A percentile compares a stretch with the other conserved stretches of the same genome.
phyloP scores from a whole-genome alignment of 1,140 invertebrate genomes.

The Calephelis virginiensis region DNA sequence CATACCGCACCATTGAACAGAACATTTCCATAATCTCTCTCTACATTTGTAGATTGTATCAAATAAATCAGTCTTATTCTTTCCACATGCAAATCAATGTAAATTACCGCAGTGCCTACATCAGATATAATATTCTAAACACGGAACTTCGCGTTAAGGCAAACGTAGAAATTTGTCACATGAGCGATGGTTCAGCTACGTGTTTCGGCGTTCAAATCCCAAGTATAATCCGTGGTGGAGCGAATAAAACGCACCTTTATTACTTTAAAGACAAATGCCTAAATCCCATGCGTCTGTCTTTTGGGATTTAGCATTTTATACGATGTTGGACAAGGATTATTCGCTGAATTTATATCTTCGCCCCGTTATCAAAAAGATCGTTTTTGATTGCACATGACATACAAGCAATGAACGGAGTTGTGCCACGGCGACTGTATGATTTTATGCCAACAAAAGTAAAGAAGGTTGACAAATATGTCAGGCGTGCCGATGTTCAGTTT shows the following conservation, averaged over 20 bases:
- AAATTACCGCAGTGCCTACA: constrained; percentile 49
- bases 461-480: constrained; percentile 75
- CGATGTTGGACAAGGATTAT: constrained; percentile 50
- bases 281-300: constrained; percentile 57
- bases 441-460: constrained; percentile 74
- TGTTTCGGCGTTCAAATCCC: constrained; percentile 72
- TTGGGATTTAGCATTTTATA: constrained; percentile 63
- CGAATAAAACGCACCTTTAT: constrained; percentile 77
- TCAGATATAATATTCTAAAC: constrained; percentile 75
- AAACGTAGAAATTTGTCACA: constrained; percentile 78
- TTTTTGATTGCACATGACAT: constrained; percentile 51
- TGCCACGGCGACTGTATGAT: constrained; percentile 63
- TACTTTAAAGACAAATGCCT: constrained; percentile 70
- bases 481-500: constrained; percentile 72
- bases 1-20: constrained; percentile 30
- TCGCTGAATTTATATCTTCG: constrained; percentile 68
- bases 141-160: constrained; percentile 71
- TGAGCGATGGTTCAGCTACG: constrained; percentile 78
- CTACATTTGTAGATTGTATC: constrained; percentile 29
- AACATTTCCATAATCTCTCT: constrained; percentile 30
- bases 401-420: constrained; percentile 36
- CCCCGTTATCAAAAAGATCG: constrained; percentile 61
- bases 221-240: constrained; percentile 65
- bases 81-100: constrained; percentile 67
- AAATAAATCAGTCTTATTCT: constrained; percentile 24